Evolutionary conservation across 2,888 invertebrate species (phyloP), one percentile per base, ranked within the genome.

Genomic region (Chorisops tibialis): DNA sequence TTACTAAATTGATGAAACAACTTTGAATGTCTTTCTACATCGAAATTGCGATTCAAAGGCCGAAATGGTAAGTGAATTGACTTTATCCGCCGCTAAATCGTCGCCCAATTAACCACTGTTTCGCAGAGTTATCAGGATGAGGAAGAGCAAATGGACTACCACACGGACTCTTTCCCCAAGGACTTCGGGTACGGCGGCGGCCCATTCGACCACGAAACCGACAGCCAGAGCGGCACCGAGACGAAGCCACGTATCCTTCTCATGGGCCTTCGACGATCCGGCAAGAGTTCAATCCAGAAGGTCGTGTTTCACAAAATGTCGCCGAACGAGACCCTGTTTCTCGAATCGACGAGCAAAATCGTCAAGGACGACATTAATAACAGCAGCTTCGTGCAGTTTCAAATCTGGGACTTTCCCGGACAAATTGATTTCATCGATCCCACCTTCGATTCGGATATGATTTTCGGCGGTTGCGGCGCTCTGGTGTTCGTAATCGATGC

Each of bases 281-380:
- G 99, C 50, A 99, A 99, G 79, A 97, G 98, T 56, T 99, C 98
- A 0, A 99, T 99, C 73, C 96, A 97, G 76, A 98, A 99, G 83
- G 99, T 99, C 4, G 99, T 99, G n/a, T 99, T 99, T 77, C 98
- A 99, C 78, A 99, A 99, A 81, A 99, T 99, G 95, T 96, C 98
- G 2, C 99, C 99, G 1, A 99, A 98, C 80, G 99, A 99, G 81
- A 99, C 99, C 0, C 81, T 99, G 59, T 99, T 99, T 76, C 81
- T 99, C 67, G 99, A 99, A 78, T 96, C 96, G 67, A 99, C 98
- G 52, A 96, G 95, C 77, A 96, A 98, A 83, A 95, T 99, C 69
- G 93, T 96, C 3, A 97, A 96, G 80, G 97, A 99, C 80, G 96
- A 97, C 74, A 95, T 99, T 66, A 94, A 94, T 71, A 96, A 96